Base-by-base conservation (phyloP, 2,888 invertebrate genomes). In the Tuta absoluta region DNA sequence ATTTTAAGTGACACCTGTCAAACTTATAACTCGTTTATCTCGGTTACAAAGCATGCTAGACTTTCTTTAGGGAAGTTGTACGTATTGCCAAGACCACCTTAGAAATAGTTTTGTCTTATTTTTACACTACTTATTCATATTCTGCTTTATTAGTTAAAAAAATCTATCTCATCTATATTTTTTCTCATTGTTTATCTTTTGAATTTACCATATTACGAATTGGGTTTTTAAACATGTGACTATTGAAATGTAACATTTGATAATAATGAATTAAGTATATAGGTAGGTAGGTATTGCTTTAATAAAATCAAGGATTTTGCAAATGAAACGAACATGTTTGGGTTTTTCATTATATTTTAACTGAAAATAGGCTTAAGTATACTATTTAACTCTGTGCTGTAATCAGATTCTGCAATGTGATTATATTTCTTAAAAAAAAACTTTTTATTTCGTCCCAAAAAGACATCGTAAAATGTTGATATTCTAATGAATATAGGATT, bases 381-480 rank as follows among this genome's bases (percentile, higher is more conserved):
- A 84, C 87, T 90, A 89, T 87, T 80, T 77, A 75, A 80, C 76
- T 23, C 80, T 70, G 69, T 81, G 45, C 77, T 85, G 85, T 79
- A 83, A 85, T 85, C 86, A 86, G 89, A 89, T 85, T 82, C 77
- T 85, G 85, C 79, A 83, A 85, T 85, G 87, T 87, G 89, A 89
- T 85, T 80, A 84, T 75, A 80, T 66, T 69, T 71, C 68, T 63
- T 63, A 67, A 45, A 68, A 45, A 68, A 72, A 69, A 45, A 45
- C 45, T 70, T 68, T 66, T 65, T 65, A 69, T 67, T 68, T 65
- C 67, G 62, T 28, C 41, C 65, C 62, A 60, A 64, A 33, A 63
- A 68, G 63, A 68, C 66, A 69, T 63, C 66, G 33, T 17, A 56
- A 56, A 23, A 23, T n/a, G 28, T 24, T 24, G 33, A 33, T 56